phyloP scores from a whole-genome alignment of 2,888 invertebrate genomes.

The Amblyjoppa proteus region DNA sequence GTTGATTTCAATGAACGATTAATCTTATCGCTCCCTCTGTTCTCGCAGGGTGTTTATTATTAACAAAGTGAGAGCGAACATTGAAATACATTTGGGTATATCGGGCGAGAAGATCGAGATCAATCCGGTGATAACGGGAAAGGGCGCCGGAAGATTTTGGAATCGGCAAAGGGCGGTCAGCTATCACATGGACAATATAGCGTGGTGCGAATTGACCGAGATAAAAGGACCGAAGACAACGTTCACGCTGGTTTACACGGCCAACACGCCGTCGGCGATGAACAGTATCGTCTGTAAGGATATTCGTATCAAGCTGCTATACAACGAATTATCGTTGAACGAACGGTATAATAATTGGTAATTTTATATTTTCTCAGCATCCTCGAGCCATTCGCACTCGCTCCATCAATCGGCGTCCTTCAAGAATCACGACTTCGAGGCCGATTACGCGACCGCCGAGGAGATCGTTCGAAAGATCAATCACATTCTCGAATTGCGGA shows the following conservation, averaged over 20 bases:
- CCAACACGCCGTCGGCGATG: slow-evolving; percentile 75
- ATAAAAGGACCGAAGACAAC: slow-evolving; percentile 90
- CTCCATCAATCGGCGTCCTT: slow-evolving; percentile 87
- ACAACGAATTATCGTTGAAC: slow-evolving; percentile 29
- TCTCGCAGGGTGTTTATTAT: slow-evolving; percentile 91
- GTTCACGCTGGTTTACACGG: slow-evolving; percentile 91
- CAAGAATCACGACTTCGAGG: slow-evolving; percentile 95
- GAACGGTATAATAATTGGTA: not conserved
- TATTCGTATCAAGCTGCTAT: not conserved
- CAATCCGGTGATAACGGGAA: slow-evolving; percentile 89
- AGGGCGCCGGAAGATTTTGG: slow-evolving; percentile 84
- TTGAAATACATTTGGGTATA: slow-evolving; percentile 94
- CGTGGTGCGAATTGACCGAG: slow-evolving; percentile 94
- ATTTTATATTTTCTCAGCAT: slow-evolving; percentile 71
- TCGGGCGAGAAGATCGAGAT: slow-evolving; percentile 97
- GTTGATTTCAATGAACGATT: not conserved
- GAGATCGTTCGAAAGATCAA: slow-evolving; percentile 96
- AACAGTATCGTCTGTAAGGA: slow-evolving; percentile 75
- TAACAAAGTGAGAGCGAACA: slow-evolving; percentile 92
- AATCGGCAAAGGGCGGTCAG: slow-evolving; percentile 92
- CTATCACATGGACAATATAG: slow-evolving; percentile 94
- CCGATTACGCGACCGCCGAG: slow-evolving; percentile 90
- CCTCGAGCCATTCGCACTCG: slow-evolving; percentile 78
- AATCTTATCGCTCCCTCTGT: not conserved
- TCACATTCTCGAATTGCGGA: slow-evolving; percentile 93